Conservation (phyloP, 2,113 vertebrate species). For the Pogona vitticeps region DNA sequence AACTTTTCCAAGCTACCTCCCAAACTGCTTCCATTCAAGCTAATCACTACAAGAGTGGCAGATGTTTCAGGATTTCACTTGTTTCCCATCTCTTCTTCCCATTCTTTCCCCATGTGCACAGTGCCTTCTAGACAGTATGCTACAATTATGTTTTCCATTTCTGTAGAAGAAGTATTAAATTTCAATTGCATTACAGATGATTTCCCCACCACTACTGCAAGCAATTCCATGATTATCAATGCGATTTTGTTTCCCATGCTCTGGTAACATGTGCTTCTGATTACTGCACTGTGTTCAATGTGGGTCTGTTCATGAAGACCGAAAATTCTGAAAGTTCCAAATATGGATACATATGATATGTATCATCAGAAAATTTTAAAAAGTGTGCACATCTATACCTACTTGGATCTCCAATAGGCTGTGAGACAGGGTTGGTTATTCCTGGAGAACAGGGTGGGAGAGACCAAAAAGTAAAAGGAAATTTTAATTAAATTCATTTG, state of each 20-base stretch:
- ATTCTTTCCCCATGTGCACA: too few relatives aligned
- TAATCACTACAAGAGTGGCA: not conserved
- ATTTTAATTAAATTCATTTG: not conserved
- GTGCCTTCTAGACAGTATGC: too few relatives aligned
- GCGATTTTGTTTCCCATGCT: not conserved
- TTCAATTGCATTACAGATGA: too few relatives aligned
- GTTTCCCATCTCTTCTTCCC: too few relatives aligned
- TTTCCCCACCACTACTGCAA: too few relatives aligned
- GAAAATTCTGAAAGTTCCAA: too few relatives aligned
- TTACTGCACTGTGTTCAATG: not conserved
- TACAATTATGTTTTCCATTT: too few relatives aligned
- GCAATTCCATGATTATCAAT: not conserved
- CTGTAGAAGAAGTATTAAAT: too few relatives aligned
- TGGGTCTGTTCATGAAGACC: not conserved
- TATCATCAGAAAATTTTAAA: too few relatives aligned
- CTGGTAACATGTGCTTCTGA: not conserved
- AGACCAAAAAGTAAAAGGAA: not conserved
- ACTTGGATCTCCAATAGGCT: slow-evolving; percentile 34
- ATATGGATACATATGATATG: too few relatives aligned
- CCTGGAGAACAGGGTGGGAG: slow-evolving; percentile 17
- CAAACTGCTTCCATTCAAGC: not conserved
- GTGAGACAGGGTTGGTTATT: slow-evolving; percentile 27
- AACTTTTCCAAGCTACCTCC: too few relatives aligned
- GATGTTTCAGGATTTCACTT: too few relatives aligned
- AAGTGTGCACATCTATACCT: not conserved